Conservation (phyloP, 1,140 invertebrate species). For the Magallana angulata region DNA sequence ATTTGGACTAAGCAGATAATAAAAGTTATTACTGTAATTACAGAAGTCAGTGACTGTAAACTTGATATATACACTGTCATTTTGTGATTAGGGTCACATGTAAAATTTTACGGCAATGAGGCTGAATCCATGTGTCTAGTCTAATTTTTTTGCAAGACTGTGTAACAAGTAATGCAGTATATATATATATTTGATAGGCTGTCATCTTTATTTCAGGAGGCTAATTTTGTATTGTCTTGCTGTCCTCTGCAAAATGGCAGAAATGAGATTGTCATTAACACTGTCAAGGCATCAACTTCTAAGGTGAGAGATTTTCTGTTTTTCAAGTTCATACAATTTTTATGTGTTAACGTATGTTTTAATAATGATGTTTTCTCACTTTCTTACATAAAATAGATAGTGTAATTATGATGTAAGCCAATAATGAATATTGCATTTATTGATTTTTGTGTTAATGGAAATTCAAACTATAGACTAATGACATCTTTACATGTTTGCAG, state of each 20-base stretch:
- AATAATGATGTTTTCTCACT: too few relatives aligned
- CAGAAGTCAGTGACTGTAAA: background rate
- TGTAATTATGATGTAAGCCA: too few relatives aligned
- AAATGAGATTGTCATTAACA: slow-evolving; percentile 61
- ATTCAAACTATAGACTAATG: background rate
- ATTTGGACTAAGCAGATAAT: background rate
- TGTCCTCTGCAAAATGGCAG: slow-evolving; percentile 62
- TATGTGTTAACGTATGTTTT: too few relatives aligned
- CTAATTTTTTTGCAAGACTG: too few relatives aligned
- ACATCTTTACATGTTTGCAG: slow-evolving; percentile 52
- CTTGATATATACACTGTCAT: background rate
- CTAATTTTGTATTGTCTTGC: slow-evolving; percentile 62
- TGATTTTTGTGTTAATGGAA: background rate
- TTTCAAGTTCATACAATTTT: background rate
- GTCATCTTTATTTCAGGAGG: slow-evolving; percentile 53
- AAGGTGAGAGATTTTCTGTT: slow-evolving; percentile 42
- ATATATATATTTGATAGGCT: too few relatives aligned
- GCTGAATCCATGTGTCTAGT: too few relatives aligned
- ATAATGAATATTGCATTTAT: background rate
- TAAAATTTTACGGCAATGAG: too few relatives aligned
- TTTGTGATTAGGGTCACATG: too few relatives aligned
- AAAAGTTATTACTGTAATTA: background rate
- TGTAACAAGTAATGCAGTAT: too few relatives aligned
- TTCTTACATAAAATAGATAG: too few relatives aligned
- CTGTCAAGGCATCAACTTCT: slow-evolving; percentile 51